A percentile compares a stretch with the other conserved stretches of the same genome.
phyloP scores from a whole-genome alignment of 1,140 invertebrate genomes.

The Epicauta chinensis region DNA sequence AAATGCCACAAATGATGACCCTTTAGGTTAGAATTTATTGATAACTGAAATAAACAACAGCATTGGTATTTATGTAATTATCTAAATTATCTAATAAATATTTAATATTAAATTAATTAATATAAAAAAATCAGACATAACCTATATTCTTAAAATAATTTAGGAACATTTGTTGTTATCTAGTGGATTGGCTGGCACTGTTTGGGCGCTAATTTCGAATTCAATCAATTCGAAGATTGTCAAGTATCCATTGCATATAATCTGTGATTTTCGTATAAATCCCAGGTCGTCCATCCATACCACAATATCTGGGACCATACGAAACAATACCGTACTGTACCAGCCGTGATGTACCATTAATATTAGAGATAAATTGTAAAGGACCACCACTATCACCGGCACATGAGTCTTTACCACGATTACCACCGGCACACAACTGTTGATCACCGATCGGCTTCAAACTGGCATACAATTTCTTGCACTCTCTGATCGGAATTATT shows the following conservation, averaged over 20 bases:
- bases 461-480: conserved; percentile 21
- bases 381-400: conserved; percentile 56
- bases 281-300: conserved; percentile 36
- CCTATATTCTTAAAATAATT: too few species aligned
- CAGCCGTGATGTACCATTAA: conserved; percentile 22
- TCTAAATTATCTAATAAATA: too few species aligned
- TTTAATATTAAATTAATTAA: too few species aligned
- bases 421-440: conserved; percentile 48
- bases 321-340: conserved; percentile 39
- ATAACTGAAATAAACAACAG: too few species aligned
- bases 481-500: conserved; percentile 39
- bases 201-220: too few species aligned
- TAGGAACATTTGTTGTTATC: too few species aligned
- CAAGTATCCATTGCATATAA: conserved; percentile 35
- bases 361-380: conserved; percentile 40
- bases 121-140: too few species aligned
- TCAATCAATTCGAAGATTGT: conserved; percentile 19
- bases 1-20: too few species aligned
- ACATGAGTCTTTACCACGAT: conserved; percentile 45
- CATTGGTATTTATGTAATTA: too few species aligned
- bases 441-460: conserved; percentile 19
- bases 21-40: too few species aligned
- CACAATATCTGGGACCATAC: conserved; percentile 47
- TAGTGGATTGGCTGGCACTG: too few species aligned
- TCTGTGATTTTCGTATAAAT: conserved; percentile 30